Base-by-base conservation (phyloP, 2,797 vertebrate species). In the Rhynchotus rufescens region DNA sequence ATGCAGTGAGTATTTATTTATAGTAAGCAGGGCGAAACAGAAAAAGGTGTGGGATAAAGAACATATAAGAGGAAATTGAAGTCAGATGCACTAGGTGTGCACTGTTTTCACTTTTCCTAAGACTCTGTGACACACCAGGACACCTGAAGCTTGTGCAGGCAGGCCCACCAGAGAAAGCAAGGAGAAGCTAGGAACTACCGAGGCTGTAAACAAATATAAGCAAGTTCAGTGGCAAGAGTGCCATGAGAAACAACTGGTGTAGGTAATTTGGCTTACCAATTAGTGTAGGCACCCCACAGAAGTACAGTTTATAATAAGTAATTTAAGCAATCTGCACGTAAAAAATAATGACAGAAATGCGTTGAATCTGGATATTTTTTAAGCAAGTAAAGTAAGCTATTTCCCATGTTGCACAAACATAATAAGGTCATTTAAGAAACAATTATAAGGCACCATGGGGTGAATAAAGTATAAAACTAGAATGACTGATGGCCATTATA, bases 401-500 rank as follows among this genome's bases (percentile, higher is more conserved):
- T 95, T 93, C 90, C 93, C 30, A n/a, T 89, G 77, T 93, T 95
- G 69, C 90, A 92, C 88, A 96, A 96, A 90, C 80, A 96, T 93
- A 96, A 95, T 95, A 96, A 96, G 96, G 92, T 96, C 92, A 96
- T 95, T 96, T 96, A 90, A 94, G 92, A 95, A 97, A 96, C 95
- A 96, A 97, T 97, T 97, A 96, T 56, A 65, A 89, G 90, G 92
- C 89, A 93, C 91, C 65, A 80, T 44, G 17, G 89, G 82, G 86
- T 93, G 88, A 95, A 96, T 89, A 94, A 96, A 95, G 68, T 78
- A 88, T 82, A 90, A 75, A 91, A 87, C 54, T 47, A 72, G 83
- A 91, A 92, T 92, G 92, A 97, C 86, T 94, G 86, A 96, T 92
- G 47, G 68, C 57, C 44, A 56, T 6, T 84, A 88, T 82, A 95